Base-by-base conservation (phyloP, 2,113 vertebrate genomes). In the Pseudolaguvia tuberculata region DNA sequence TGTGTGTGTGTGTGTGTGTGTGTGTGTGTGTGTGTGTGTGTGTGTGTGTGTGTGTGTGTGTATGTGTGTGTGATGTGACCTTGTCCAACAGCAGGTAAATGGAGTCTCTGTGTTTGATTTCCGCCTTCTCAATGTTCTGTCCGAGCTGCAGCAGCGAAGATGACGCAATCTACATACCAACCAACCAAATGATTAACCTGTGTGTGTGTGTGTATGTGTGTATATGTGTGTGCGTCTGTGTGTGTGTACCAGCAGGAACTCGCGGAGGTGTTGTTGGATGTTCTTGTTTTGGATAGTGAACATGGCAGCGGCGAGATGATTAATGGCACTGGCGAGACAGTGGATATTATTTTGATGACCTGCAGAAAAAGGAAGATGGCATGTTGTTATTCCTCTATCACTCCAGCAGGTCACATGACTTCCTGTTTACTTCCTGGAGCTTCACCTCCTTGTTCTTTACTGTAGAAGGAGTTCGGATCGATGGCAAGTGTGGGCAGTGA, bases 311-410 rank as follows among this genome's bases (percentile, higher is more conserved):
- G 92, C 86, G 15, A 97, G 85, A 48, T 96, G 93, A 77, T 94
- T 94, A 76, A 98, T 90, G 15, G 92, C 92, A 70, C 89, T 90
- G 61, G 94, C 93, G 80, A 97, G 82, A 86, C 95, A 98, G 84
- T 98, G 95, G 79, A 93, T 90, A 86, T 97, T 98, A 88, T 98
- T 98, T 81, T 87, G 91, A 83, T 93, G 92, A 25, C 95, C 95
- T 97, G 75, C 5, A 72, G 56, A 57, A 12, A 15, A 67, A 35
- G 57, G 18, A 59, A 27, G 1, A 13, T 23, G n/a, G n/a, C n/a
- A n/a, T n/a, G 51, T 55, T 55, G 23, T 23, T 56, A 5, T 15
- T 56, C n/a, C n/a, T n/a, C n/a, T n/a, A n/a, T n/a, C n/a, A n/a
- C n/a, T n/a, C n/a, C n/a, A n/a, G n/a, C 57, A 58, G 27, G 29